These are phyloP conservation scores for Hylaeus volcanicus DNA, from an alignment of 1,140 invertebrate genomes.

Conservation along the genomic window DNA sequence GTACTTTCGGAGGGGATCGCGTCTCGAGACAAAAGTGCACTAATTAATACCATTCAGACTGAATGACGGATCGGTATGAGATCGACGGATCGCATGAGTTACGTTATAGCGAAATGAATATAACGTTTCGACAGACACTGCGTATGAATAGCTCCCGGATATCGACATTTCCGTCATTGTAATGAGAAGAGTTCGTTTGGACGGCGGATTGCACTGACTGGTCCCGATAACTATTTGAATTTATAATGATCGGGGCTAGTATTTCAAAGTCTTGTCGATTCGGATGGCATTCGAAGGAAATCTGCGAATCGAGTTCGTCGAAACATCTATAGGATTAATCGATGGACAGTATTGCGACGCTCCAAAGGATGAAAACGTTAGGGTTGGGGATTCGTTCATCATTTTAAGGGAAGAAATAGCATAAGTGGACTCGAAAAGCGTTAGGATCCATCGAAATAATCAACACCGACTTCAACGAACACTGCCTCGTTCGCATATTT, in stretches of 20 bases:
- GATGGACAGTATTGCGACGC: neutral
- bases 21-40: neutral
- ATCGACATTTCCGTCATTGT: conserved; percentile 58
- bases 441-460: neutral
- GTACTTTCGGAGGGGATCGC: too few species aligned
- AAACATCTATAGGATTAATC: conserved; percentile 40
- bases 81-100: conserved; percentile 36
- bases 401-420: neutral
- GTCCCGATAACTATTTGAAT: conserved; percentile 55
- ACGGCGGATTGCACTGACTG: conserved; percentile 24
- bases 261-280: conserved; percentile 26
- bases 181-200: conserved; percentile 49
- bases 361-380: conserved; percentile 10
- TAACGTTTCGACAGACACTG: conserved; percentile 51
- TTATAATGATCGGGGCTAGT: conserved; percentile 40
- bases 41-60: neutral
- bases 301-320: neutral
- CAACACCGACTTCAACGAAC: conserved; percentile 34
- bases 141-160: conserved; percentile 42
- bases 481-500: conserved; percentile 32
- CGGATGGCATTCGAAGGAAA: neutral
- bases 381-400: neutral
- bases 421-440: neutral
- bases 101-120: conserved; percentile 48
- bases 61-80: conserved; percentile 40